Evolutionary conservation across 2,888 invertebrate species (phyloP).

Genomic region (Ophonus ardosiacus): DNA sequence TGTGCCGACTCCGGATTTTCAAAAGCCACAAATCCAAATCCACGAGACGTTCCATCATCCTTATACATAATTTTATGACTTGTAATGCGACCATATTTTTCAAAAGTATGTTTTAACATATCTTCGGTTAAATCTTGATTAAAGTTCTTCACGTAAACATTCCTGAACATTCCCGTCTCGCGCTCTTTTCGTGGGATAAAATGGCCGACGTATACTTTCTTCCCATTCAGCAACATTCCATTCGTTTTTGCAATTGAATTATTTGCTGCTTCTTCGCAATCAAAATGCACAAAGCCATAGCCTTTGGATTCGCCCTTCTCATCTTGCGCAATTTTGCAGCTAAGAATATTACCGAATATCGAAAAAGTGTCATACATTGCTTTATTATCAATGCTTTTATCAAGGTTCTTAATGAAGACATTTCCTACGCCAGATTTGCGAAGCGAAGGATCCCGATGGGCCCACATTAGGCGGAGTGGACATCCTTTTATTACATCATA

Average conservation of each 20-base stretch:
- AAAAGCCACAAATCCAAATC: conserved; percentile 99
- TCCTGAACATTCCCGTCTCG: conserved; percentile 98
- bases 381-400: conserved; percentile 99
- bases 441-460: conserved; percentile 98
- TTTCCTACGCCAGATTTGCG: conserved; percentile 99
- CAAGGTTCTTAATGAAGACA: conserved; percentile 99
- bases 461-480: conserved; percentile 99
- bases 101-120: conserved; percentile 92
- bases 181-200: conserved; percentile 99
- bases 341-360: conserved; percentile 98
- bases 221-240: conserved; percentile 98
- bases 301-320: conserved; percentile 96
- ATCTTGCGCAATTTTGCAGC: conserved; percentile 98
- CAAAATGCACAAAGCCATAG: conserved; percentile 99
- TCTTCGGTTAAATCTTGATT: conserved; percentile 96
- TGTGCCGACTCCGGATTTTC: conserved; percentile 98
- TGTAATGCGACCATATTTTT: conserved; percentile 94
- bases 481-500: conserved; percentile 98
- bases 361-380: conserved; percentile 99
- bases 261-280: conserved; percentile 98
- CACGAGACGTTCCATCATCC: conserved; percentile 96
- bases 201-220: conserved; percentile 98
- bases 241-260: conserved; percentile 99
- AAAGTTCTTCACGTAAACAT: conserved; percentile 99
- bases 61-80: conserved; percentile 96